Conservation (phyloP, 2,797 vertebrate species). For the Manis crassicaudata region DNA sequence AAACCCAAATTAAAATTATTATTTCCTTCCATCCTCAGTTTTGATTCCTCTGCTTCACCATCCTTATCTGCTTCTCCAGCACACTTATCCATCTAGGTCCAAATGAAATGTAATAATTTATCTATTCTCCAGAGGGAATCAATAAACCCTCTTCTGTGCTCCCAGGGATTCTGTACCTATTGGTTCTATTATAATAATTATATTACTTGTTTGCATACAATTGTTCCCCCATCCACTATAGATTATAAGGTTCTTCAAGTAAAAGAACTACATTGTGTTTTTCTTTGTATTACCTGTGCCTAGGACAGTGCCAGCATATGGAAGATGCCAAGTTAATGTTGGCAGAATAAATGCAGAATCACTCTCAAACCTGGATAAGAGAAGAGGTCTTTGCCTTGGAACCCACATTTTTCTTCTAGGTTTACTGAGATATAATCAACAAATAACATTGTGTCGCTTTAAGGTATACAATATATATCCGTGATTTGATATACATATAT, state of each 20-base stretch:
- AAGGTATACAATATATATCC: background rate
- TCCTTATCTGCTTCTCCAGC: background rate
- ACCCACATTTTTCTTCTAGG: background rate
- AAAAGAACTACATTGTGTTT: background rate
- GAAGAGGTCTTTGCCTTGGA: background rate
- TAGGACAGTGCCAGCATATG: background rate
- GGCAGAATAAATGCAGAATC: background rate
- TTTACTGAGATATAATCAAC: background rate
- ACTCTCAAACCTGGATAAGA: background rate
- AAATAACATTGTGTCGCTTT: background rate
- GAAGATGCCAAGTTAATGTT: background rate
- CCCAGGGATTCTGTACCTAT: background rate
- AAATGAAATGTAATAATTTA: background rate
- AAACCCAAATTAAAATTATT: background rate
- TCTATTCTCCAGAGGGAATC: background rate
- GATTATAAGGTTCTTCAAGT: background rate
- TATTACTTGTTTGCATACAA: background rate
- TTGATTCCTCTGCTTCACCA: background rate
- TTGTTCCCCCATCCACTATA: background rate
- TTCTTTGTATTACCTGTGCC: background rate
- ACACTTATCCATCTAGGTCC: background rate
- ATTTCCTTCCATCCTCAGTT: background rate
- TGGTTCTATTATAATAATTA: background rate
- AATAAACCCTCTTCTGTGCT: background rate
- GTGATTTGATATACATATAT: background rate